Base-by-base conservation (phyloP, 2,888 invertebrate genomes). In the Phania funesta region DNA sequence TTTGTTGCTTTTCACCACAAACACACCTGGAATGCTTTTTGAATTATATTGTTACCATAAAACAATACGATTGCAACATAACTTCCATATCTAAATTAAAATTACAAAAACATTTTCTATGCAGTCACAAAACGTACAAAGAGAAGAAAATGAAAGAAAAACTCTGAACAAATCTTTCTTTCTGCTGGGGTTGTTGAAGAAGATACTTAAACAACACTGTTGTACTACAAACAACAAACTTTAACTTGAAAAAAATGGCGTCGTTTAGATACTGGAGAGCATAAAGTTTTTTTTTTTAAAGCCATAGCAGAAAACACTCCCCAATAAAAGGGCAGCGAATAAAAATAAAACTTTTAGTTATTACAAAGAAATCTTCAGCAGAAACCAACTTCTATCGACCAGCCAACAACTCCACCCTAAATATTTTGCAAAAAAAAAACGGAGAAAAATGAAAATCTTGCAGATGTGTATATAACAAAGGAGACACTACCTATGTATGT, bases 261-360 rank as follows among this genome's bases (percentile, higher is more conserved):
- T 65, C 74, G 73, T 81, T 81, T 73, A 81, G 81, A 81, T 81
- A 81, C 41, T 67, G 56, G 38, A 71, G 46, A 76, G 41, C 48
- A 67, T 65, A 44, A 44, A 71, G 22, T 20, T 18, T 41, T 38
- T 20, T n/a, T n/a, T 54, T 41, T 16, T 68, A 71, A 60, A 70
- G 50, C 44, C 41, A 71, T 65, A 52, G 32, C 70, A 52, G 20
- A 65, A 50, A 82, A 82, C 78, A 82, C 82, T 78, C 82, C 78
- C 82, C 68, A 65, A 60, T 41, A 32, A 71, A 68, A 78, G 50
- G 29, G 32, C 44, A 44, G 35, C n/a, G 26, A 62, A 54, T 26
- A 32, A 35, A 16, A 64, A 64, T 18, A 54, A 44, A 62, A 62
- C 44, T 60, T 68, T 68, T 68, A 65, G 48, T 54, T 67, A 44